Evolutionary conservation across 2,797 vertebrate species (phyloP), one percentile per base, ranked within the genome.

Genomic region (Malurus leucopterus): DNA sequence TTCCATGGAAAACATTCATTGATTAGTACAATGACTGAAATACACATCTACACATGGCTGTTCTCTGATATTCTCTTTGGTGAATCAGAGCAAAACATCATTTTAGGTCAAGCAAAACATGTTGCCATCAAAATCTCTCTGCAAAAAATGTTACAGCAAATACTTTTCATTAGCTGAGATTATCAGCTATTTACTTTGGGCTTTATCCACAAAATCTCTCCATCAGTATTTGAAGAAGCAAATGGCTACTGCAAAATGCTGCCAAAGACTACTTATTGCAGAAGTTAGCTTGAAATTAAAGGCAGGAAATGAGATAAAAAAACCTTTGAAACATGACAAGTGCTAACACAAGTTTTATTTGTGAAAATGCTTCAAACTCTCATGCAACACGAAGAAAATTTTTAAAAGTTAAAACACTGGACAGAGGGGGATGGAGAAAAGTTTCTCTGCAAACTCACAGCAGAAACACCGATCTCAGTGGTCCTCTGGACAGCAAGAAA

Each of bases 251-350:
- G 20, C 16, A 79, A 84, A 88, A 47, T 71, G 32, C 71, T 93
- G 74, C 83, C 83, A 88, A 88, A 73, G 41, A 59, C 85, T 68
- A 69, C 55, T 84, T 69, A 59, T 32, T 89, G 62, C 41, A 91
- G 59, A 84, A 81, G 18, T 59, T 86, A 47, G 21, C 88, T 94
- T 86, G 53, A 92, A 91, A 88, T 82, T 81, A 75, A 91, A 93
- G 71, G 38, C 85, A 93, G 80, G 83, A 94, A 92, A 72, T 82
- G 16, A 91, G 68, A 78, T 92, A 20, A 80, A 90, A 87, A 77
- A 88, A 5, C 3, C 9, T 86, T 73, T 88, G 43, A 88, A 93
- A 70, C n/a, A 43, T 70, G 64, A 46, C 74, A 88, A 89, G 19
- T 69, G 21, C 61, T 82, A 86, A 50, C 30, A 41, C 2, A 34